Evolutionary conservation across 2,113 vertebrate genomes (phyloP).

Genomic region (Syngnathus floridae): DNA sequence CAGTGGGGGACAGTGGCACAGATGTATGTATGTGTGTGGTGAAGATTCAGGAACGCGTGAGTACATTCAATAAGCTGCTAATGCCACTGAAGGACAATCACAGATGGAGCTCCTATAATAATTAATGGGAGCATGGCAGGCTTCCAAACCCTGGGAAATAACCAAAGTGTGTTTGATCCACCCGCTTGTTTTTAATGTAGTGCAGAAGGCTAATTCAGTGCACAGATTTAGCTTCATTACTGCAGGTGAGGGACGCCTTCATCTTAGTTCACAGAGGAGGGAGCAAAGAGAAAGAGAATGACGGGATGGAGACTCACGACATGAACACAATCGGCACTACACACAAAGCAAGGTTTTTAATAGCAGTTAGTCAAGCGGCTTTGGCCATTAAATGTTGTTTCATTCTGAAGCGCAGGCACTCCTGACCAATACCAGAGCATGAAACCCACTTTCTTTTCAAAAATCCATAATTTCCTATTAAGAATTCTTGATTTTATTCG

Average conservation of each 20-base stretch:
- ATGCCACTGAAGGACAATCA: constrained; percentile 64
- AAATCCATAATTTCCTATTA: constrained; percentile 52
- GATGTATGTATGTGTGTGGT: constrained; percentile 28
- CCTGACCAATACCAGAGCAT: constrained; percentile 48
- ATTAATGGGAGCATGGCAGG: constrained; percentile 70
- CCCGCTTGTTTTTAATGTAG: constrained; percentile 70
- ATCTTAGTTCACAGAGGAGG: constrained; percentile 34
- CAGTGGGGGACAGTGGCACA: constrained; percentile 20
- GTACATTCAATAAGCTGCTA: constrained; percentile 59
- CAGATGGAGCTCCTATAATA: constrained; percentile 71
- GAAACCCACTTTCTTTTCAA: constrained; percentile 44
- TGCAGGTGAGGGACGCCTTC: constrained; percentile 58
- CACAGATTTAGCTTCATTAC: constrained; percentile 67
- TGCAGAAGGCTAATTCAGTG: constrained; percentile 61
- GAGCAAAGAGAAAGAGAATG: constrained; percentile 28
- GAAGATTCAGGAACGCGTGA: constrained; percentile 41
- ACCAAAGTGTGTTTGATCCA: constrained; percentile 70
- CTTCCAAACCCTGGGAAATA: constrained; percentile 67
- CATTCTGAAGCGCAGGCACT: constrained; percentile 62
- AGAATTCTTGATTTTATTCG: constrained; percentile 46
- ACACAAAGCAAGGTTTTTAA: constrained; percentile 65
- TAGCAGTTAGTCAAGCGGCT: constrained; percentile 71
- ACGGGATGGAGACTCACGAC: constrained; percentile 28
- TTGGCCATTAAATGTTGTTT: constrained; percentile 63
- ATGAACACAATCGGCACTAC: constrained; percentile 6